These are phyloP conservation scores for Uromys caudimaculatus DNA, from an alignment of 2,797 vertebrate species.

Conservation along the genomic window DNA sequence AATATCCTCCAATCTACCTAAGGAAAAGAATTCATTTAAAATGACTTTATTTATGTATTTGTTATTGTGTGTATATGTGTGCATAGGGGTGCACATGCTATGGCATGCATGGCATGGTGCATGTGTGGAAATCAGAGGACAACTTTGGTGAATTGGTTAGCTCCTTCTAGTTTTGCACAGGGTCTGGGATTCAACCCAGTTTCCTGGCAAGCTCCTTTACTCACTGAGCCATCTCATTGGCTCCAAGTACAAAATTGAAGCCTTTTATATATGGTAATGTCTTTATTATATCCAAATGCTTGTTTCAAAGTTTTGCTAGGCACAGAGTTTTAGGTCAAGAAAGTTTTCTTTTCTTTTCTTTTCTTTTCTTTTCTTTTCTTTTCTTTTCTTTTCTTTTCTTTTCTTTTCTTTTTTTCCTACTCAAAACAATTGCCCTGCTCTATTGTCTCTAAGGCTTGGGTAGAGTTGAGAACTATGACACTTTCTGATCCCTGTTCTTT, in stretches of 20 bases:
- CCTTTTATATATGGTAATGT: neutral
- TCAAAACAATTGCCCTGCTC: neutral
- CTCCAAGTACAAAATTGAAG: neutral
- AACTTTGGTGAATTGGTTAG: neutral
- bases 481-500: neutral
- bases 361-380: neutral
- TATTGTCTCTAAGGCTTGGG: neutral
- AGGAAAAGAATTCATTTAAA: neutral
- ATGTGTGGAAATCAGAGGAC: neutral
- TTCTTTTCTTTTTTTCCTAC: neutral
- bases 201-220: neutral
- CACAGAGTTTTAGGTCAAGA: neutral
- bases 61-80: neutral
- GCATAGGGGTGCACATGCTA: neutral
- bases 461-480: neutral
- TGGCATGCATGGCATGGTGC: neutral
- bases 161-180: neutral
- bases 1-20: neutral
- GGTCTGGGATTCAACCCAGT: no score
- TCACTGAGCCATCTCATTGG: neutral
- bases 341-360: neutral
- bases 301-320: constrained; percentile 17
- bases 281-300: neutral
- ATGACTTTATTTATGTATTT: neutral
- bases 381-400: neutral